A percentile compares a stretch with the other conserved stretches of the same genome.
Conservation (phyloP, 1,140 invertebrate species). For the Eriosoma lanigerum region DNA sequence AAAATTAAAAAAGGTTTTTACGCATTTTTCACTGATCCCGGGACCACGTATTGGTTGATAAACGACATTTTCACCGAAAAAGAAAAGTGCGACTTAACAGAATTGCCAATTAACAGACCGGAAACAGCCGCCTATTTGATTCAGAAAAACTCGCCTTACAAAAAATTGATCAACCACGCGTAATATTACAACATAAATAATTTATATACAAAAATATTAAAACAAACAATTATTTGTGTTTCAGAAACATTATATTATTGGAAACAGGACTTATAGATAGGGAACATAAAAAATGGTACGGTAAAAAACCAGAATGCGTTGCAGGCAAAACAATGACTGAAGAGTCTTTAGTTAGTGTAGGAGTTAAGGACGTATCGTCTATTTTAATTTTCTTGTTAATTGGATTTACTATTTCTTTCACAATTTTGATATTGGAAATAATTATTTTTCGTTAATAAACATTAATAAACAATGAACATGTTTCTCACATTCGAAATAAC, state of each 20-base stretch:
- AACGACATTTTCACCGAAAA: conserved; percentile 57
- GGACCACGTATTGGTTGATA: conserved; percentile 50
- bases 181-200: neutral
- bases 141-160: conserved; percentile 27
- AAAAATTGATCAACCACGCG: conserved; percentile 19
- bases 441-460: neutral
- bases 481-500: neutral
- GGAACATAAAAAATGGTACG: conserved; percentile 11
- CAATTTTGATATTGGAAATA: neutral
- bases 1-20: conserved; percentile 54
- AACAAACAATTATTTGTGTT: neutral
- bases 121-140: conserved; percentile 33
- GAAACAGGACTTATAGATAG: conserved; percentile 11
- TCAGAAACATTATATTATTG: conserved; percentile 2
- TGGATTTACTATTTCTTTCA: neutral
- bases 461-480: neutral
- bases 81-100: conserved; percentile 57
- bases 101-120: conserved; percentile 55
- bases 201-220: neutral
- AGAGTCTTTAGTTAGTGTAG: conserved; percentile 38
- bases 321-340: neutral
- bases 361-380: conserved; percentile 10
- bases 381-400: neutral
- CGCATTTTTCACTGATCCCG: conserved; percentile 53
- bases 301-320: conserved; percentile 15